Evolutionary conservation across 1,140 invertebrate genomes (phyloP).

Genomic region (Probaryconus sp.): DNA sequence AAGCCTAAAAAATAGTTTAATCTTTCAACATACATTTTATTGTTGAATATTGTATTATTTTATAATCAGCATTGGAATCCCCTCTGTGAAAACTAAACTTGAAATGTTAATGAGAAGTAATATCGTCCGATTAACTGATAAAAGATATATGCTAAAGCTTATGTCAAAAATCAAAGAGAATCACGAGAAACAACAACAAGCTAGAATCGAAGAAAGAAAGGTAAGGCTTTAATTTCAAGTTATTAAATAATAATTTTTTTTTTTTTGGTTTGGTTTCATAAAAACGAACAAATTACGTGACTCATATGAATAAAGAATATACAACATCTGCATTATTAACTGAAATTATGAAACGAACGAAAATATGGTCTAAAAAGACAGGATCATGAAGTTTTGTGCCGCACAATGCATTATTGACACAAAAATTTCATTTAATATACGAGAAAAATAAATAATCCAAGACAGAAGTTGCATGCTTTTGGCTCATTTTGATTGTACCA

Average conservation of each 20-base stretch:
- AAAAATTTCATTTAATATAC: conserved; percentile 5
- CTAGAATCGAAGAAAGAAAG: conserved; percentile 81
- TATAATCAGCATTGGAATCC: conserved; percentile 66
- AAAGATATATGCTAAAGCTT: conserved; percentile 82
- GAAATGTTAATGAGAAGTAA: conserved; percentile 83
- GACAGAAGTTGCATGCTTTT: conserved; percentile 31
- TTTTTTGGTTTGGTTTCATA: no score
- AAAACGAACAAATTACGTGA: background rate
- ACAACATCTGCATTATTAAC: no score
- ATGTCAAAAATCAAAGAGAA: conserved; percentile 81
- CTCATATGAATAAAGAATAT: no score
- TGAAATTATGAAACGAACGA: no score
- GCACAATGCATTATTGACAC: background rate
- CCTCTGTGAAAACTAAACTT: conserved; percentile 79
- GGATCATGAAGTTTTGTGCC: no score
- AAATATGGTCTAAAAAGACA: no score
- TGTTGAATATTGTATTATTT: conserved; percentile 8
- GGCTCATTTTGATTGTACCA: conserved; percentile 15
- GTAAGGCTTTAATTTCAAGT: conserved; percentile 68
- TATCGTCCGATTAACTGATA: conserved; percentile 82
- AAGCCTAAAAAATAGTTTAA: no score
- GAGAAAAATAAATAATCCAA: background rate
- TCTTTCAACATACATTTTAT: no score
- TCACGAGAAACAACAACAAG: conserved; percentile 81
- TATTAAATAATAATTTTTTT: conserved; percentile 1